Evolutionary conservation across 2,113 vertebrate genomes (phyloP).

Genomic region (Ammospiza nelsoni): DNA sequence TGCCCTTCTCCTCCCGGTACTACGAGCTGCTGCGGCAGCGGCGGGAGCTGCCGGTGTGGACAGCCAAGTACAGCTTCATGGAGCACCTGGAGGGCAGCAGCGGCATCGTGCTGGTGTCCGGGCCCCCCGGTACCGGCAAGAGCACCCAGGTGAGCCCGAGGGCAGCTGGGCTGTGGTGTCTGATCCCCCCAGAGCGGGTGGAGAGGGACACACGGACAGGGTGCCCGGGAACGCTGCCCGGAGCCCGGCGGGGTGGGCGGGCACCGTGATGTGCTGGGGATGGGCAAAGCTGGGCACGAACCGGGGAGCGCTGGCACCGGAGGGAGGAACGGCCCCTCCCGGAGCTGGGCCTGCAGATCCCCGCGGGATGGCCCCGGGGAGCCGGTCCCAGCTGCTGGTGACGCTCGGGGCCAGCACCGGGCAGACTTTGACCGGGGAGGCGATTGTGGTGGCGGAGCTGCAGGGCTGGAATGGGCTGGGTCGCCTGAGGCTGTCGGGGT

Average conservation of each 20-base stretch:
- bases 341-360: neutral
- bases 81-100: slow-evolving; percentile 83
- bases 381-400: neutral
- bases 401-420: neutral
- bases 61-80: slow-evolving; percentile 81
- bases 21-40: slow-evolving; percentile 87
- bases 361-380: neutral
- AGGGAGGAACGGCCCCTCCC: accelerated
- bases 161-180: neutral
- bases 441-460: neutral
- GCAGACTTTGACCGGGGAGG: neutral
- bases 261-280: neutral
- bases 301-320: neutral
- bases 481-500: no score
- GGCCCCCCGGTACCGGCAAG: slow-evolving; percentile 84
- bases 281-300: neutral
- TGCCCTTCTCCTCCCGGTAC: slow-evolving; percentile 94
- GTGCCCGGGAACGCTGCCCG: accelerated
- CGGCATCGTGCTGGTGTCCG: slow-evolving; percentile 86
- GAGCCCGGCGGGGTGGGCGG: neutral
- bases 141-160: slow-evolving; percentile 87
- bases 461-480: neutral
- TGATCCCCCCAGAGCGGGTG: no score
- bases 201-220: no score
- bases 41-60: slow-evolving; percentile 83